Conservation (phyloP, 2,797 vertebrate species). For the Furcifer pardalis region DNA sequence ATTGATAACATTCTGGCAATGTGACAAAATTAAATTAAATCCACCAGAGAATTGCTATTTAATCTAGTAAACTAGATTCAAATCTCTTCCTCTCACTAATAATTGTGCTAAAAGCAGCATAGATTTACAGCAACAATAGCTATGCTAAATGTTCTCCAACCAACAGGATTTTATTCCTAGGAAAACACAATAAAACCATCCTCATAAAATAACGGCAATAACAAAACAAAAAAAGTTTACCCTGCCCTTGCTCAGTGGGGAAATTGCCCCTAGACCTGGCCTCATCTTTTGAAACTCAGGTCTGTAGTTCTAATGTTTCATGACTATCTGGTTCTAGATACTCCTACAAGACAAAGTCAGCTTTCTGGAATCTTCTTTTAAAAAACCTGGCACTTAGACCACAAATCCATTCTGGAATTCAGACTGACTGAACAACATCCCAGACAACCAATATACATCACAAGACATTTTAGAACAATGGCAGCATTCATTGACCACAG, state of each 20-base stretch:
- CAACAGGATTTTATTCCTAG: neutral
- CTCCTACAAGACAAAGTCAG: neutral
- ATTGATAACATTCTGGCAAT: neutral
- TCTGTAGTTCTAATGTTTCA: neutral
- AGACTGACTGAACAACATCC: neutral
- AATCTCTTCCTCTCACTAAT: neutral
- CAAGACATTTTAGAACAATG: accelerated
- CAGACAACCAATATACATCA: neutral
- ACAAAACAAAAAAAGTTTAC: neutral
- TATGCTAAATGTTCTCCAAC: neutral
- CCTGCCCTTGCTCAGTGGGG: too few species aligned
- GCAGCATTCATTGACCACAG: neutral
- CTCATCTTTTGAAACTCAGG: neutral
- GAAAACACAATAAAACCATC: too few species aligned
- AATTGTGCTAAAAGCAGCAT: neutral
- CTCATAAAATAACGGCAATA: neutral
- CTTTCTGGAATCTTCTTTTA: neutral
- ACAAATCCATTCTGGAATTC: neutral
- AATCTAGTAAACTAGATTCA: neutral
- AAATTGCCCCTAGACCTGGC: neutral
- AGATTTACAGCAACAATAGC: neutral
- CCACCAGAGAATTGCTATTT: too few species aligned
- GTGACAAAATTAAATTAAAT: neutral
- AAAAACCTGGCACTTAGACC: neutral
- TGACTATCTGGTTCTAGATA: neutral